Evolutionary conservation across 2,113 vertebrate genomes (phyloP).

Genomic region (Bothrops jararaca): DNA sequence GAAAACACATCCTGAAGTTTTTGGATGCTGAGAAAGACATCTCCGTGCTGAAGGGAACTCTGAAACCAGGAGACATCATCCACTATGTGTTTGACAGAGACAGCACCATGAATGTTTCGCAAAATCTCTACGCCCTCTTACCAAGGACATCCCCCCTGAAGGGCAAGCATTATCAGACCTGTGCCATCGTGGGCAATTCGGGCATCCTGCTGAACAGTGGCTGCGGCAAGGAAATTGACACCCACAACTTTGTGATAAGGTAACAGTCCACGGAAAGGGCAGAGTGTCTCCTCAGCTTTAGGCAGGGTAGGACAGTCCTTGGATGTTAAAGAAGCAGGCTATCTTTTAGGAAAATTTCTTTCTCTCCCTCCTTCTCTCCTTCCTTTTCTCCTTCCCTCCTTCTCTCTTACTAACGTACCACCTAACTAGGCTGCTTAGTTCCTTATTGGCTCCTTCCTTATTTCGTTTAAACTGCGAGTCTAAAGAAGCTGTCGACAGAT

Average conservation of each 20-base stretch:
- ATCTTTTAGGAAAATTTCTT: not conserved
- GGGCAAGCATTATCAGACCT: slow-evolving; percentile 84
- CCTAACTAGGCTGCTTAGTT: not conserved
- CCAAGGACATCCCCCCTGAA: slow-evolving; percentile 87
- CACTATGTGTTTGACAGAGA: slow-evolving; percentile 95
- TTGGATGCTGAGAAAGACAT: slow-evolving; percentile 93
- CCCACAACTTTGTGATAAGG: slow-evolving; percentile 92
- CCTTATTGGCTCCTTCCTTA: not conserved
- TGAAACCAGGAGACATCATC: slow-evolving; percentile 90
- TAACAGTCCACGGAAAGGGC: slow-evolving; percentile 39
- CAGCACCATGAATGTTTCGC: slow-evolving; percentile 92
- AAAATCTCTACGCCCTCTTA: slow-evolving; percentile 90
- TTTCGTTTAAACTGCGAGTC: not conserved
- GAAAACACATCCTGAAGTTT: slow-evolving; percentile 91
- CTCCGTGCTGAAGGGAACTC: slow-evolving; percentile 89
- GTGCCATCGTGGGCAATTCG: slow-evolving; percentile 94
- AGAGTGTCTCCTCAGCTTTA: not conserved
- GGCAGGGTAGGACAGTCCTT: not conserved
- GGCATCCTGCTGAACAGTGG: slow-evolving; percentile 92
- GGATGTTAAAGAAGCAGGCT: not conserved
- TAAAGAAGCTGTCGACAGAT: not conserved
- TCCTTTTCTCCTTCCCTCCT: not conserved
- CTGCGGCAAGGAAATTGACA: slow-evolving; percentile 89
- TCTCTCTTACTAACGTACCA: not conserved
- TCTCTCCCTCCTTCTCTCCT: not conserved